Base-by-base conservation (phyloP, 2,113 vertebrate species). In the Tragelaphus buxtoni region DNA sequence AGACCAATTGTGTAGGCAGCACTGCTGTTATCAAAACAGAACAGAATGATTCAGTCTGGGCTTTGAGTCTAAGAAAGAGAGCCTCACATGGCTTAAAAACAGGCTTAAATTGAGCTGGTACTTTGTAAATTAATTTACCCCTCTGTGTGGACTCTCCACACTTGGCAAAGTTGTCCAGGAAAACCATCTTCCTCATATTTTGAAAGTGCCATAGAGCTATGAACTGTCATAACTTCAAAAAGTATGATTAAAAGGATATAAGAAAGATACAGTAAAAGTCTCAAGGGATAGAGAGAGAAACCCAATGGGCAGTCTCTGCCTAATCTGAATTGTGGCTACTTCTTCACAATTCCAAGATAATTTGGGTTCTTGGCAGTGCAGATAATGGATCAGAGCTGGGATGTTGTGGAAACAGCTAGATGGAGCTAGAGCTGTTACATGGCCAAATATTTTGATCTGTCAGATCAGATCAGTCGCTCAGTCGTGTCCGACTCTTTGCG, bases 401-500 rank as follows among this genome's bases (percentile, higher is more conserved):
- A 22, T 58, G 5, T 18, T 76, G 11, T 84, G 69, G 39, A 51
- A 94, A 94, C 30, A 79, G 81, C 89, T 97, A 79, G 95, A 74
- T 51, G 82, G 83, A 96, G 84, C 60, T 88, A 53, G 32, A 85
- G 80, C 26, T 90, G 8, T 90, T 61, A 24, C 24, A 3, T 28
- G 53, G 42, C 30, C 69, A 90, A 51, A 88, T 84, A 55, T 91
- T 93, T 94, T 87, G 55, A 97, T 92, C 74, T 79, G 76, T 88
- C 42, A 42, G 42, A 42, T 42, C 42, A 42, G 42, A 42, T 42
- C 42, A 42, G 42, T 42, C 5, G 42, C 42, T 42, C 42, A 42
- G 42, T 42, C 42, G 5, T 42, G 42, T 42, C 42, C 42, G 0
- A 42, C 42, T 42, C 42, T 42, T 42, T 42, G 42, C 5, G 42